Base-by-base conservation (phyloP, 2,797 vertebrate species). In the Caiman crocodilus region DNA sequence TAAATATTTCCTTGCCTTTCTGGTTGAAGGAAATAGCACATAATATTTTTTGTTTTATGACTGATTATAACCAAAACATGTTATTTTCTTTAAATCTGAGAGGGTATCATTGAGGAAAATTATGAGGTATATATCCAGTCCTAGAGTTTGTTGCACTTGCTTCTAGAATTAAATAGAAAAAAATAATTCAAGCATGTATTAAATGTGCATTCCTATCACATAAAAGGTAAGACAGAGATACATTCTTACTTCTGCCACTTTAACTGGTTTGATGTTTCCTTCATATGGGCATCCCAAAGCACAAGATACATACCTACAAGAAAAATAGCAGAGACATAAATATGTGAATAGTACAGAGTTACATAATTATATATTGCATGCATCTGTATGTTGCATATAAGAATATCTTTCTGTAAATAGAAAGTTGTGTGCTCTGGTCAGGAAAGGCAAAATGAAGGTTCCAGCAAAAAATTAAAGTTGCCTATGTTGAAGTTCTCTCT, bases 211-310 rank as follows among this genome's bases (percentile, higher is more conserved):
- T 90, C 85, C 84, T 90, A 89, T 79, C 9, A 88, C 58, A 79
- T 84, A 87, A 69, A 91, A 94, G 21, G 85, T 12, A 95, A 95
- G 35, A 21, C 11, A 84, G 12, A 95, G 79, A 56, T 59, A 64
- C 56, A 80, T 58, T 74, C 97, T 98, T 98, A 99, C 99, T 98
- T 99, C 98, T 79, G 98, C 97, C 85, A 99, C 99, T 98, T 99
- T 99, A 79, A 97, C 96, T 21, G 98, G 98, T 63, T 97, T 80
- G 80, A 99, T 89, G 14, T 94, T 95, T 98, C 99, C 99, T 97
- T 99, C 99, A 58, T 99, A 98, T 1, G 99, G 99, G 80, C 99
- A 99, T 91, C 99, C 99, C 64, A 99, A 97, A 10, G 97, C 98
- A 97, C 99, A 99, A 9, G 99, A 99, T 76, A 99, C 98, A 84